phyloP scores from a whole-genome alignment of 1,140 invertebrate species.

The Lysiphlebus fabarum region DNA sequence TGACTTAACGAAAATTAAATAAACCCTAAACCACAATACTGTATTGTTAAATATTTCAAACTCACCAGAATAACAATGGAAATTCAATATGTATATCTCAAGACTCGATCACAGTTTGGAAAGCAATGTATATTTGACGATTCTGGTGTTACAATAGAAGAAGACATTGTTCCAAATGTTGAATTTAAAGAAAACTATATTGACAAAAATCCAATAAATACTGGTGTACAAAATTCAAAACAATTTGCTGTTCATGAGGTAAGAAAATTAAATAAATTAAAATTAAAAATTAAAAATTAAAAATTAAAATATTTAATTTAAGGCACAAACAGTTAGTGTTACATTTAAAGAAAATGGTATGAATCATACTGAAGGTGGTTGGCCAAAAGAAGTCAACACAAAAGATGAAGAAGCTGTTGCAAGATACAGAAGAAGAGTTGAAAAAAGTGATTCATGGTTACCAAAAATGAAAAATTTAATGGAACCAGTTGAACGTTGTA shows the following conservation, averaged over 20 bases:
- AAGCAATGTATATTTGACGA: slow-evolving; percentile 71
- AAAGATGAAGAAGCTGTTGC: slow-evolving; percentile 82
- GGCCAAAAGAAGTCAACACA: slow-evolving; percentile 92
- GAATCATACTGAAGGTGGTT: slow-evolving; percentile 92
- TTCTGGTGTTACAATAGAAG: slow-evolving; percentile 65
- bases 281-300: too few species aligned
- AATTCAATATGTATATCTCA: slow-evolving; percentile 63
- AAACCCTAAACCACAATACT: too few species aligned
- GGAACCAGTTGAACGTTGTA: slow-evolving; percentile 75
- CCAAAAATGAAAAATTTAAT: slow-evolving; percentile 73
- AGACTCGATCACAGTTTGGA: slow-evolving; percentile 69
- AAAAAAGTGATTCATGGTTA: slow-evolving; percentile 90
- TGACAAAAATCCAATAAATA: slow-evolving; percentile 62
- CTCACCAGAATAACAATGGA: slow-evolving; percentile 50
- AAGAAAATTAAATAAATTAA: slow-evolving; percentile 16
- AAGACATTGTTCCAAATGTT: slow-evolving; percentile 68
- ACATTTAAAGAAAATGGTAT: slow-evolving; percentile 74
- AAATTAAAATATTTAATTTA: not conserved
- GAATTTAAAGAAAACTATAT: slow-evolving; percentile 67
- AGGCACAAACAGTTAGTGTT: slow-evolving; percentile 67
- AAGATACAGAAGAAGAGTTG: slow-evolving; percentile 85
- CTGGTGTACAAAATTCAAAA: slow-evolving; percentile 60
- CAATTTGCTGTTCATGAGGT: slow-evolving; percentile 66
- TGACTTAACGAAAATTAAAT: too few species aligned
- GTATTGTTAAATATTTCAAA: not conserved